A percentile compares a stretch with the other conserved stretches of the same genome.
phyloP scores from a whole-genome alignment of 2,888 invertebrate genomes.

The Sialis fuliginosa region DNA sequence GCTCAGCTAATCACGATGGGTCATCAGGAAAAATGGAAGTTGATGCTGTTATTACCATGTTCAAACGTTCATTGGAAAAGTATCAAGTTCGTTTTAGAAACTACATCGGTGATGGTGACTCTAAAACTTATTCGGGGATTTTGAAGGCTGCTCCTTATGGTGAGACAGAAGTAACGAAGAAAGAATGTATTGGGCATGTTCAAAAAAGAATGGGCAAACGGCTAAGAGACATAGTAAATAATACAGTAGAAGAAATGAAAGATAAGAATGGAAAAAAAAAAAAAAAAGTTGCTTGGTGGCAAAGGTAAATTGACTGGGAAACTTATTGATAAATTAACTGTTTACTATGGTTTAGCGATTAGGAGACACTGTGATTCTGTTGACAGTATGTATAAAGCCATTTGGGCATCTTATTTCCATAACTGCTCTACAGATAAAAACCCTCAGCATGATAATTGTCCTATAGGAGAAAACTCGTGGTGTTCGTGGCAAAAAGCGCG shows the following conservation, averaged over 20 bases:
- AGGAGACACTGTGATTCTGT: conserved; percentile 11
- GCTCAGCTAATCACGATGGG: too few species aligned
- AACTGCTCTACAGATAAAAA: conserved; percentile 7
- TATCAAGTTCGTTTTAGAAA: conserved; percentile 8
- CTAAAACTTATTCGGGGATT: conserved; percentile 12
- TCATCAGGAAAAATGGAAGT: too few species aligned
- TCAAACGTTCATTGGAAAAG: too few species aligned
- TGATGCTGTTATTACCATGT: too few species aligned
- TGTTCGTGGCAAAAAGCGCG: conserved; percentile 8
- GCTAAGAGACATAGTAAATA: conserved; percentile 7
- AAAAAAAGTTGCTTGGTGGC: conserved; percentile 10
- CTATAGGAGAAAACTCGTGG: conserved; percentile 10
- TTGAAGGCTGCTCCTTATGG: conserved; percentile 10
- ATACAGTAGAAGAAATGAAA: neutral
- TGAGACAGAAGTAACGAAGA: conserved; percentile 8
- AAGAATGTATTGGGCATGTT: conserved; percentile 11
- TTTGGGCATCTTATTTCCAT: conserved; percentile 9
- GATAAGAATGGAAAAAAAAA: neutral
- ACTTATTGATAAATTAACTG: conserved; percentile 13
- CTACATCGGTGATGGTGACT: conserved; percentile 13
- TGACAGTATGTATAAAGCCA: conserved; percentile 10
- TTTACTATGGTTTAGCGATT: conserved; percentile 15
- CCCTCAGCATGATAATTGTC: conserved; percentile 9
- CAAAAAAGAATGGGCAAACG: conserved; percentile 11
- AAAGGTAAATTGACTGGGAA: conserved; percentile 11